phyloP scores from a whole-genome alignment of 1,140 invertebrate species.

The Drosophila quadrilineata region DNA sequence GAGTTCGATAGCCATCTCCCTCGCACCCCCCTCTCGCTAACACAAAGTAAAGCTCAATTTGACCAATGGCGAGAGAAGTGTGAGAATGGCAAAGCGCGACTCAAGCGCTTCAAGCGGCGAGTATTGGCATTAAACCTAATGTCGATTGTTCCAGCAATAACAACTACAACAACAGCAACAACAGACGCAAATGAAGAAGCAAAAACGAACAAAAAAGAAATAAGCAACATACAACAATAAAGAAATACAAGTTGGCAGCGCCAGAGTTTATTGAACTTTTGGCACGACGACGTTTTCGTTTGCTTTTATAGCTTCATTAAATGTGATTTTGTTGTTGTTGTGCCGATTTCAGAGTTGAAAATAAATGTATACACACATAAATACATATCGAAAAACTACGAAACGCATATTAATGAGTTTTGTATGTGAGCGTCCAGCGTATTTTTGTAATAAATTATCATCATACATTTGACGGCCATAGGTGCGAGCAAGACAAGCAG shows the following conservation, averaged over 20 bases:
- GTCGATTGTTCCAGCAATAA: conserved; percentile 22
- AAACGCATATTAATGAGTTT: conserved; percentile 71
- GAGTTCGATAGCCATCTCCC: conserved; percentile 41
- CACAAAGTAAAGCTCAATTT: conserved; percentile 28
- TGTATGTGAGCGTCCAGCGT: conserved; percentile 23
- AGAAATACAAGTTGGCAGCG: no score
- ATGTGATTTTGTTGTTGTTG: conserved; percentile 32
- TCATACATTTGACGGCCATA: not conserved
- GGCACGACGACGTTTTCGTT: conserved; percentile 58
- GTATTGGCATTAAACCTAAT: conserved; percentile 26
- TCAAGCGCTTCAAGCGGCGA: not conserved
- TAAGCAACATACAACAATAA: no score
- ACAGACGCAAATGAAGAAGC: not conserved
- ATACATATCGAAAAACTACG: conserved; percentile 45
- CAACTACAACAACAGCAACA: conserved; percentile 10
- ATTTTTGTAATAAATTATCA: conserved; percentile 61
- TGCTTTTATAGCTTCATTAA: conserved; percentile 67
- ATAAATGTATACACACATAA: no score
- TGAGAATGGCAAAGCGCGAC: not conserved
- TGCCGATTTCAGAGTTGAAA: conserved; percentile 57
- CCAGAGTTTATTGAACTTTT: conserved; percentile 76
- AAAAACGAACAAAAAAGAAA: no score
- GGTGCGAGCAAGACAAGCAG: conserved; percentile 14
- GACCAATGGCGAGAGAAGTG: conserved; percentile 17
- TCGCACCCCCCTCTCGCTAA: no score